Evolutionary conservation across 2,113 vertebrate genomes (phyloP).

Genomic region (Istiophorus platypterus): DNA sequence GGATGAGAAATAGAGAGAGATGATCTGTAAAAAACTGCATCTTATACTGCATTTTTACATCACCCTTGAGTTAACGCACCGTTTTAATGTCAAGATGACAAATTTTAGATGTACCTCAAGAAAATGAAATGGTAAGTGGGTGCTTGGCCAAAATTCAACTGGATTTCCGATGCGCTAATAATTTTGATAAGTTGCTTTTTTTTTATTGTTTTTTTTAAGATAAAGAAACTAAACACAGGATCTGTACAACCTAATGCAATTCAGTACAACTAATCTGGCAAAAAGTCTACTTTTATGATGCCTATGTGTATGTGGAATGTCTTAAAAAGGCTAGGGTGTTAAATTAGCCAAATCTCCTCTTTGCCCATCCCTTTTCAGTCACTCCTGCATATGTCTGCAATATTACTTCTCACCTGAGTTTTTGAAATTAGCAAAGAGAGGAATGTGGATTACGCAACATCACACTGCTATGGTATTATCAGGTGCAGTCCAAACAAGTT

Average conservation of each 20-base stretch:
- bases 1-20: not conserved
- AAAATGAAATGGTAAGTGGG: not conserved
- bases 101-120: not conserved
- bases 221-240: not conserved
- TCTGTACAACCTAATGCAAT: not conserved
- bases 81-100: conserved; percentile 3
- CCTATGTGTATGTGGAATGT: not conserved
- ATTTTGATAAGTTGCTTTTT: not conserved
- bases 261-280: not conserved
- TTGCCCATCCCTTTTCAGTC: not conserved
- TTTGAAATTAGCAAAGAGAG: not conserved
- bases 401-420: not conserved
- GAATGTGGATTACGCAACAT: not conserved
- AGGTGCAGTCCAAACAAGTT: not conserved
- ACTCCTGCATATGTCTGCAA: not conserved
- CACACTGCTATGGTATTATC: not conserved
- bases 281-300: not conserved
- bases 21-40: not conserved
- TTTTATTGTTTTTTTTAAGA: no score
- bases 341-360: not conserved
- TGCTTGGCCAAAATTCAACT: not conserved
- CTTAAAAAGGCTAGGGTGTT: not conserved
- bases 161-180: not conserved
- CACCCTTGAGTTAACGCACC: not conserved
- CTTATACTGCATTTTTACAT: not conserved